Conservation (phyloP, 2,797 vertebrate species). For the Melanotaenia nigrans region DNA sequence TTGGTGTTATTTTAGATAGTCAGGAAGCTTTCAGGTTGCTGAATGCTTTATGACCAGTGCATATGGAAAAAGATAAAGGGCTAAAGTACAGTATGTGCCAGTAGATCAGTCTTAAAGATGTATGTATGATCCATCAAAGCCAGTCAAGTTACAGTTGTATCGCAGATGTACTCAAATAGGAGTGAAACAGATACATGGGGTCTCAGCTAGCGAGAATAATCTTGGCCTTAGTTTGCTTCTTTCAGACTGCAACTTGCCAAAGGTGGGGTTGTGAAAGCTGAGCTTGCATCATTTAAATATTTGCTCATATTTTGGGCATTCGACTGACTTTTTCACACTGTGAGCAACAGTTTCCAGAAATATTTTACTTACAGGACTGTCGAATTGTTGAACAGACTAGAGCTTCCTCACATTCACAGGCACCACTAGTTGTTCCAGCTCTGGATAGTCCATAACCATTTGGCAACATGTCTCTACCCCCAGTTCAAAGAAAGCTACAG, state of each 20-base stretch:
- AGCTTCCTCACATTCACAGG: background rate
- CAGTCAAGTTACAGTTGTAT: too few relatives aligned
- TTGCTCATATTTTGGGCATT: background rate
- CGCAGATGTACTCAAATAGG: too few relatives aligned
- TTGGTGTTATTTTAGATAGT: background rate
- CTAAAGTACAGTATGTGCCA: background rate
- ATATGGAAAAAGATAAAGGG: background rate
- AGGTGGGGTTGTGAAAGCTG: too few relatives aligned
- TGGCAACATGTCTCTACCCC: conserved; percentile 9
- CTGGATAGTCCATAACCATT: conserved; percentile 1
- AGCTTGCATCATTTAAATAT: conserved; percentile 5
- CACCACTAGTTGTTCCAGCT: background rate
- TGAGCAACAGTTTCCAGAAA: background rate
- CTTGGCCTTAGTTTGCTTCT: too few relatives aligned
- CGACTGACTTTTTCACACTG: background rate
- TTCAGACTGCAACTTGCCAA: too few relatives aligned
- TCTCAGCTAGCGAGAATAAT: too few relatives aligned
- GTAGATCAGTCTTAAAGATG: too few relatives aligned
- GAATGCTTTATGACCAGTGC: too few relatives aligned
- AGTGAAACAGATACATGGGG: too few relatives aligned
- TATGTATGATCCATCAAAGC: too few relatives aligned
- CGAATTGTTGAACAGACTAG: background rate
- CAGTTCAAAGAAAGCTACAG: background rate
- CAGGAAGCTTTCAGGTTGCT: too few relatives aligned
- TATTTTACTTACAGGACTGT: background rate